Evolutionary conservation across 1,140 invertebrate genomes (phyloP), one percentile per base, ranked within the genome.

Genomic region (Tetranychus cinnabarinus): DNA sequence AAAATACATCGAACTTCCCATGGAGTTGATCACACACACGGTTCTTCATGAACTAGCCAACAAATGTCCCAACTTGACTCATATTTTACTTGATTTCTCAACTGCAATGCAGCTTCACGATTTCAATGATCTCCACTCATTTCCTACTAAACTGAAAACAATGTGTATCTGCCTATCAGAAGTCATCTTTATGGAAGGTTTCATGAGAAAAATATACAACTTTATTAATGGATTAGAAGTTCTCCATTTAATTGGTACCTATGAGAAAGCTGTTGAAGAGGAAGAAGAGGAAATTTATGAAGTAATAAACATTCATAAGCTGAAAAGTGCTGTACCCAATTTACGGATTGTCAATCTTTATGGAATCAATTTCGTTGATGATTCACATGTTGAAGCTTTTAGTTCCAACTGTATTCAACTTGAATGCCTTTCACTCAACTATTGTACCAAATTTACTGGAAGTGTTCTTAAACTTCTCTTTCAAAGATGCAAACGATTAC

Each of bases 131-230:
- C 83, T 98, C 77, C 89, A 95, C 71, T 84, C 88, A 7, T 98
- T 98, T 74, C 96, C 96, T 13, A 95, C 92, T n/a, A 97, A 97
- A 71, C 74, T 99, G 6, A 81, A 83, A 37, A 95, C 91, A 69
- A 81, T 99, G 75, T 97, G 92, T 71, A 88, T 99, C 67, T 98
- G 95, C 68, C 75, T 99, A 1, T 97, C 91, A 0, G 95, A 98
- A 73, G 95, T 98, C 56, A 99, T 99, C 70, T 99, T 99, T 73
- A 92, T 99, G 85, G 96, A 99, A 74, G 96, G 95, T n/a, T 98
- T 99, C 71, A 97, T 99, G 90, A 77, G 96, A 62, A 95, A 98
- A 74, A 97, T 98, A 64, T 98, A 99, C 72, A 97, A 97, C 70
- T 98, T 97, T 70, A 95, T 99, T 68, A 97, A 97, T 64, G 95